Conservation (phyloP, 2,888 invertebrate genomes). For the Cyaniris semiargus region DNA sequence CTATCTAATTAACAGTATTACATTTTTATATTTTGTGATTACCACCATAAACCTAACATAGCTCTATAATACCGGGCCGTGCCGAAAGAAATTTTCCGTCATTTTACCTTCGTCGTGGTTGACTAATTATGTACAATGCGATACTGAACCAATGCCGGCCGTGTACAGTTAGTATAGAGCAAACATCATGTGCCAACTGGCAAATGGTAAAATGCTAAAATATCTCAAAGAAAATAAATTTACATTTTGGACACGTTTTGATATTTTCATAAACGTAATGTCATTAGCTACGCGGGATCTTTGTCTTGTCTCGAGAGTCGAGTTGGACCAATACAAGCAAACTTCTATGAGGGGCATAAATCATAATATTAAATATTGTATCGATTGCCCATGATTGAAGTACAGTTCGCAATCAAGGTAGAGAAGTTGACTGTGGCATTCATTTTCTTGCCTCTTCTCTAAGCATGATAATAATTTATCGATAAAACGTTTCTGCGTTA, state of each 20-base stretch:
- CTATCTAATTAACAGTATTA: too few relatives aligned
- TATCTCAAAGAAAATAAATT: conserved; percentile 1
- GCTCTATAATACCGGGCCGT: background rate
- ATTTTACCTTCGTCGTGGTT: conserved; percentile 13
- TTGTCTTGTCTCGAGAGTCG: background rate
- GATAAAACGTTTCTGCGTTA: background rate
- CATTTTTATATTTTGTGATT: too few relatives aligned
- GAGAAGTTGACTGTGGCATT: too few relatives aligned
- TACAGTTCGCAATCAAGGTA: background rate
- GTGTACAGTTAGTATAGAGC: conserved; percentile 33
- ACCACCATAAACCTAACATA: too few relatives aligned
- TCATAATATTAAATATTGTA: background rate
- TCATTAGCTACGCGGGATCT: background rate
- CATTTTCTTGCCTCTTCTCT: too few relatives aligned
- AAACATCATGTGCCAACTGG: conserved; percentile 45
- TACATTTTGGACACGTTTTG: conserved; percentile 40
- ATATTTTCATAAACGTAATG: conserved; percentile 39
- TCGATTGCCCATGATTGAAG: background rate
- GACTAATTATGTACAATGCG: conserved; percentile 23
- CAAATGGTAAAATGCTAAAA: conserved; percentile 33
- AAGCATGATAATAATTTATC: too few relatives aligned
- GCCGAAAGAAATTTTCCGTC: background rate
- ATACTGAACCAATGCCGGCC: conserved; percentile 25
- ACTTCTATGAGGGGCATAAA: background rate
- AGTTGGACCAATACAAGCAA: background rate